A percentile compares a stretch with the other conserved stretches of the same genome.
Conservation (phyloP, 1,140 invertebrate genomes). For the Calliopsis andreniformis region DNA sequence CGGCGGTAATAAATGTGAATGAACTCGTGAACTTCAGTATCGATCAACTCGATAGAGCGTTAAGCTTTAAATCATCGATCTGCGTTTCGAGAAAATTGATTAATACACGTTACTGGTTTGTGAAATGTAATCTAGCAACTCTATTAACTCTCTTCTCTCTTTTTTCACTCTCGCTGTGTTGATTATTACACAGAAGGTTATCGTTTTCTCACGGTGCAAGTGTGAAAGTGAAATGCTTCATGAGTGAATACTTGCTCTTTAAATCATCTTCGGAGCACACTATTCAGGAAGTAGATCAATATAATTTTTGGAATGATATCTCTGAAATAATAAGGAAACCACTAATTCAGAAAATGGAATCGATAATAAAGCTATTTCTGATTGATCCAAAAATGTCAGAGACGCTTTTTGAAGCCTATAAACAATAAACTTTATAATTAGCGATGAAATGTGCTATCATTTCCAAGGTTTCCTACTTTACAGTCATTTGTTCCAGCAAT, state of each 20-base stretch:
- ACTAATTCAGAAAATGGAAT: not conserved
- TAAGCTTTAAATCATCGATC: too few species aligned
- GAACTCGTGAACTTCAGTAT: too few species aligned
- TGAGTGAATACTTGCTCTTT: too few species aligned
- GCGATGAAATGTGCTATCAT: not conserved
- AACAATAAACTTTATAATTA: not conserved
- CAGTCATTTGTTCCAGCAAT: not conserved
- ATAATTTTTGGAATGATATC: too few species aligned
- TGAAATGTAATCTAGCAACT: not conserved
- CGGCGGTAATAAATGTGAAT: too few species aligned
- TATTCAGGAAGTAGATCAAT: too few species aligned
- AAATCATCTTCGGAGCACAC: not conserved
- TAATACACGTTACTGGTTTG: not conserved
- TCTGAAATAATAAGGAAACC: too few species aligned
- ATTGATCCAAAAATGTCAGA: not conserved
- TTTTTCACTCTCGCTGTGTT: not conserved
- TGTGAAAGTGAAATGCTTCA: constrained; percentile 23
- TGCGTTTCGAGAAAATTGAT: too few species aligned
- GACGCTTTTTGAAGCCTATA: not conserved
- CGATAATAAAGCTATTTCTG: not conserved
- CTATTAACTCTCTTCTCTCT: not conserved
- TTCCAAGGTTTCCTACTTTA: not conserved
- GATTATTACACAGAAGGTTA: not conserved
- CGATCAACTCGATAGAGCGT: too few species aligned
- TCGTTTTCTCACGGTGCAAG: not conserved